Evolutionary conservation across 2,797 vertebrate genomes (phyloP), one percentile per base, ranked within the genome.

Genomic region (Acrossocheilus wenchowensis): DNA sequence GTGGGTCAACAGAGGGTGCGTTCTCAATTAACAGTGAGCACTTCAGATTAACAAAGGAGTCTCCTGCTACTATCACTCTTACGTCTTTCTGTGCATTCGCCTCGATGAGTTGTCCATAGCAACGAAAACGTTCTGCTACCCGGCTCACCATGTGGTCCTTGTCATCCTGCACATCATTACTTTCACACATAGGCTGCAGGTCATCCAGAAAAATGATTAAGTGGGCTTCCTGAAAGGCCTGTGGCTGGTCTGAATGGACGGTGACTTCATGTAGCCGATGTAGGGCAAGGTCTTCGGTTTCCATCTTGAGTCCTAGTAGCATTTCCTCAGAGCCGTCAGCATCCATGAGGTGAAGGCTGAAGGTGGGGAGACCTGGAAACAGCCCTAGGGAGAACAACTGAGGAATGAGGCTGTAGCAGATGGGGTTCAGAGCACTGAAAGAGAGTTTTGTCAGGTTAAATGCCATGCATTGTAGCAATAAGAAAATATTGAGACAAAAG

Each of bases 331-430:
- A 89, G 4, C 88, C 89, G 0, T 86, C 89, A 5, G 83, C 19
- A 83, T 97, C 95, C 77, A 99, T 90, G 11, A 99, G 95, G 89
- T 96, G 96, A 73, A 99, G 95, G 91, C 94, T 95, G 87, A 98
- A 90, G 14, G 91, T 85, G 1, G 93, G 92, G 19, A 82, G 23
- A 14, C 87, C 71, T 3, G 95, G 95, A 90, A 98, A 97, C 4
- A 96, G 90, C 57, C 96, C 95, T 0, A 95, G 90, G n/a, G 90
- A 96, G 45, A 95, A 91, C 90, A 99, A 87, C 21, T 94, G 78
- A 43, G 97, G 96, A 79, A 99, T 96, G 86, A 99, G 93, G 81
- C 92, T 90, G 88, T 91, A 93, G 92, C 95, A 95, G 41, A 90
- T 88, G 11, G 92, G 93, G 89, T 90, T 66, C 71, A 96, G 92